Evolutionary conservation across 2,797 vertebrate genomes (phyloP).

Genomic region (Catostomus latipinnis): DNA sequence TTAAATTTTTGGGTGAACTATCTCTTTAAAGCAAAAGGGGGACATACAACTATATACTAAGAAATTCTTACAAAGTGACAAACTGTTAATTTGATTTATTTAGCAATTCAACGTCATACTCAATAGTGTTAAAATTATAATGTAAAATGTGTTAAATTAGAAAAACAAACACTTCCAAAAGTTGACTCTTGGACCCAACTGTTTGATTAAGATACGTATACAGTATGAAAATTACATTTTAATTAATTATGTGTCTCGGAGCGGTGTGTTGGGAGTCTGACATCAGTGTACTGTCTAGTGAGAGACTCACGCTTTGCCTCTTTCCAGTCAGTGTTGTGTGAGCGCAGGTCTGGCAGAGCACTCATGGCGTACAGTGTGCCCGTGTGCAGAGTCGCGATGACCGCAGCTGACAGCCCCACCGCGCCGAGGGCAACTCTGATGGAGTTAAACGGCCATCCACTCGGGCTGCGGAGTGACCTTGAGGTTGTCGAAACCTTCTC

Average conservation of each 20-base stretch:
- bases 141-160: no score
- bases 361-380: constrained; percentile 71
- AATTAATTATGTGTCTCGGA: background rate
- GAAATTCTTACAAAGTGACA: no score
- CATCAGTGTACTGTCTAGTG: background rate
- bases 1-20: no score
- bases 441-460: constrained; percentile 38
- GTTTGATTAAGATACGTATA: no score
- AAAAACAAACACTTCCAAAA: no score
- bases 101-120: no score
- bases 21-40: no score
- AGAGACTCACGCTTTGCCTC: constrained; percentile 78
- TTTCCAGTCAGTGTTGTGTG: constrained; percentile 73
- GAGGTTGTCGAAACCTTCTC: constrained; percentile 60
- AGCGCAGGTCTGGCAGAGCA: constrained; percentile 63
- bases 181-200: no score
- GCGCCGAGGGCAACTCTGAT: constrained; percentile 56
- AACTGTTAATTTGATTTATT: no score
- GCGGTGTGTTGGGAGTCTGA: background rate
- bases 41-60: no score
- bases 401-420: constrained; percentile 62
- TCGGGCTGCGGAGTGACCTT: constrained; percentile 46
- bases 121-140: no score
- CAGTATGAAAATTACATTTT: background rate
- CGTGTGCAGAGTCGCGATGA: constrained; percentile 67